phyloP scores from a whole-genome alignment of 1,140 invertebrate species.

The Drosophila yakuba region DNA sequence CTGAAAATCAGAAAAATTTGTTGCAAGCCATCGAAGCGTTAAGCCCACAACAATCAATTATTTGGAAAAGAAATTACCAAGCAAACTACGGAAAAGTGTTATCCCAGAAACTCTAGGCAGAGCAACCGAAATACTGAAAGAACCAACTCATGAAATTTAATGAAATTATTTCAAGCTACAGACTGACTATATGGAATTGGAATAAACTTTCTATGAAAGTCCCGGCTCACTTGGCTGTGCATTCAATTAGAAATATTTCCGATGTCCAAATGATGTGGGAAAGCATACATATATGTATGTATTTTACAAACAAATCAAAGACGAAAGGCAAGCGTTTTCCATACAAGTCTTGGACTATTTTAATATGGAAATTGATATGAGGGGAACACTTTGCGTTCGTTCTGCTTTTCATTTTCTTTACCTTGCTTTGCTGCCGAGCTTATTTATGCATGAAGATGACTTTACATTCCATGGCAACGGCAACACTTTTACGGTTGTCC shows the following conservation, averaged over 20 bases:
- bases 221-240: slow-evolving; percentile 44
- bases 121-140: slow-evolving; percentile 26
- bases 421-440: slow-evolving; percentile 47
- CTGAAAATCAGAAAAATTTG: background rate
- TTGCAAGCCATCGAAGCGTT: background rate
- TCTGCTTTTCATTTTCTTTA: slow-evolving; percentile 18
- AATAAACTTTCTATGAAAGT: slow-evolving; percentile 31
- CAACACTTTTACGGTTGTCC: slow-evolving; percentile 81
- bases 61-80: slow-evolving; percentile 16
- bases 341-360: slow-evolving; percentile 53
- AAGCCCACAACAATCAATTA: slow-evolving; percentile 13
- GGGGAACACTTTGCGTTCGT: slow-evolving; percentile 44
- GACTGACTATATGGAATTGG: slow-evolving; percentile 21
- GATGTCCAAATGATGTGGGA: slow-evolving; percentile 73
- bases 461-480: slow-evolving; percentile 73
- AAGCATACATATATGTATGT: slow-evolving; percentile 32
- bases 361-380: slow-evolving; percentile 82
- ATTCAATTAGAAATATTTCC: slow-evolving; percentile 77
- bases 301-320: slow-evolving; percentile 64
- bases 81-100: slow-evolving; percentile 8
- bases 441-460: slow-evolving; percentile 82
- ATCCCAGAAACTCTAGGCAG: background rate
- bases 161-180: slow-evolving; percentile 64
- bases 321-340: slow-evolving; percentile 29
- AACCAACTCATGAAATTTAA: slow-evolving; percentile 72